Evolutionary conservation across 1,140 invertebrate genomes (phyloP), one percentile per base, ranked within the genome.

Genomic region (Mizuhopecten yessoensis): DNA sequence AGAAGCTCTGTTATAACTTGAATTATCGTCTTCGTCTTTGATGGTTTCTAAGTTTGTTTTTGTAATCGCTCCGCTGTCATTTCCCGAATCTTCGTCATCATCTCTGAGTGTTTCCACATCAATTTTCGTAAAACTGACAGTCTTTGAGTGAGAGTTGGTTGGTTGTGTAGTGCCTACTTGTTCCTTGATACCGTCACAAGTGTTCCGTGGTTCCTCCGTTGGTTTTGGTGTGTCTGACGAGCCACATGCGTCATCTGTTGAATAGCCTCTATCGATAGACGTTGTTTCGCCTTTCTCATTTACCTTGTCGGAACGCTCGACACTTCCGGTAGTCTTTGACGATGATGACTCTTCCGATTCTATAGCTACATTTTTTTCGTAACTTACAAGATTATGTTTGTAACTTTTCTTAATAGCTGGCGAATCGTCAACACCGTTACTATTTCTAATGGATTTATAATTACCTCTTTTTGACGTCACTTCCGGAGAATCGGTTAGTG

Each of bases 381-480:
- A 75, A 75, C 57, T 75, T 5, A 17, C 1, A 75, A 75, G 57
- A 75, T 75, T 29, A 75, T n/a, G 57, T 29, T 75, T 75, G 17
- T 75, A 75, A 0, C 29, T 75, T 75, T 75, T 75, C 57, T 75
- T n/a, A 29, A 75, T 75, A 75, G 17, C 57, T 75, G 57, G 57
- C 11, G 57, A 75, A 75, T 29, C n/a, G 57, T 75, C 57, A 29
- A 75, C 57, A n/a, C 57, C 11, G n/a, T 29, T 75, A 75, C 57
- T 75, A 11, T 75, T 75, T n/a, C 29, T 75, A 17, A 75, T 75
- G 57, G 57, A 75, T 29, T 75, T 75, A n/a, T 75, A 75, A 75
- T n/a, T 75, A 29, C 57, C 57, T 75, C 57, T 75, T 75, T 75
- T 75, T 75, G 57, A 75, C 57, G 57, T 75, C 57, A 75, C 57